Evolutionary conservation across 2,797 vertebrate genomes (phyloP).

Genomic region (Pipistrellus pipistrellus): DNA sequence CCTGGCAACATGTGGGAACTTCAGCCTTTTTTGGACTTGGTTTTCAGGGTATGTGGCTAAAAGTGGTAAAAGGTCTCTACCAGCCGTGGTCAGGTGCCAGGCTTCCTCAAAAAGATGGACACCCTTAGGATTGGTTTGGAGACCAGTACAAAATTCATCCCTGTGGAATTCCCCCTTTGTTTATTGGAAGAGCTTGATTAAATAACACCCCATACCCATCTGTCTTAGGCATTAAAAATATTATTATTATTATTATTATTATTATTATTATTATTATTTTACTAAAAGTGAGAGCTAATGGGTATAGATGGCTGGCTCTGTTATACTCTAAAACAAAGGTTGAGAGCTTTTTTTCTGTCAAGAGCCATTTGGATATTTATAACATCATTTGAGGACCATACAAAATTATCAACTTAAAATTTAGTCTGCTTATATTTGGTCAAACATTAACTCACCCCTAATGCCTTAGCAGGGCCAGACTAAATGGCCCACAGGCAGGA

Average conservation of each 20-base stretch:
- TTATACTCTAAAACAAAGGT: not conserved
- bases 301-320: not conserved
- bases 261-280: conserved; percentile 57
- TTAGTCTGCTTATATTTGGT: too few relatives aligned
- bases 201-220: not conserved
- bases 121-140: not conserved
- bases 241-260: conserved; percentile 54
- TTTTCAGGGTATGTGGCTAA: not conserved
- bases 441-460: too few relatives aligned
- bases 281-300: conserved; percentile 16
- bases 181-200: conserved; percentile 15
- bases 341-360: too few relatives aligned
- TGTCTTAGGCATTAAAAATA: not conserved
- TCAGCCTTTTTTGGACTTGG: not conserved
- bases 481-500: too few relatives aligned
- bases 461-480: too few relatives aligned
- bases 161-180: not conserved
- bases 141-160: not conserved
- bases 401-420: too few relatives aligned
- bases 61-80: not conserved
- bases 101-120: not conserved
- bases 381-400: too few relatives aligned
- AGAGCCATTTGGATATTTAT: too few relatives aligned
- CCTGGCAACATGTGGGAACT: not conserved
- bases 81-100: not conserved